These are phyloP conservation scores for Cecropterus lyciades DNA, from an alignment of 1,140 invertebrate species.

Conservation along the genomic window DNA sequence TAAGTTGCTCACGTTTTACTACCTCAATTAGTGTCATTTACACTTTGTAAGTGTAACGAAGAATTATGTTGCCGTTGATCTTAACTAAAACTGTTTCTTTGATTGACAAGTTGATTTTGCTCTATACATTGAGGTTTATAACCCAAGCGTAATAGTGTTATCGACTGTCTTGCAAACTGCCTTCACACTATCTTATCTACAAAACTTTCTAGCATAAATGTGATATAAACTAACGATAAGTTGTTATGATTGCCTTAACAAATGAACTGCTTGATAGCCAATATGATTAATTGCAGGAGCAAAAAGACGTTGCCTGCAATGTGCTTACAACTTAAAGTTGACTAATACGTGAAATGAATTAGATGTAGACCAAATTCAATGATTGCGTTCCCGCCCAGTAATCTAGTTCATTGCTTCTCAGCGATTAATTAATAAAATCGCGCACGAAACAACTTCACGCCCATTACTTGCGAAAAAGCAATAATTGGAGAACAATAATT, in stretches of 20 bases:
- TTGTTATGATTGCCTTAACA: no score
- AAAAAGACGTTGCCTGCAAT: background rate
- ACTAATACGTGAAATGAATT: background rate
- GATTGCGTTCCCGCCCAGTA: background rate
- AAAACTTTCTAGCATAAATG: no score
- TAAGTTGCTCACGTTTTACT: constrained; percentile 19
- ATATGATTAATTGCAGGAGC: background rate
- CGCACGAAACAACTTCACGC: constrained; percentile 30
- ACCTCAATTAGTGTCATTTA: constrained; percentile 10
- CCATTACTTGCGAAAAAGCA: constrained; percentile 22
- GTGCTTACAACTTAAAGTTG: background rate
- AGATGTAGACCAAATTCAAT: background rate
- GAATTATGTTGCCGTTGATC: constrained; percentile 13
- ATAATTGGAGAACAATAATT: constrained; percentile 24
- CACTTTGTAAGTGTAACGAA: constrained; percentile 13
- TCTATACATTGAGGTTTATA: background rate
- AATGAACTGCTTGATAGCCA: no score
- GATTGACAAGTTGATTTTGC: constrained; percentile 8
- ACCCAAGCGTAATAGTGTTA: no score
- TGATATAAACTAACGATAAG: no score
- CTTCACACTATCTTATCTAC: no score
- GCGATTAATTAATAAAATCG: constrained; percentile 23
- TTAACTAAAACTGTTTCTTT: background rate
- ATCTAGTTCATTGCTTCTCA: constrained; percentile 24
- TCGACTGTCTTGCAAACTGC: no score